phyloP scores from a whole-genome alignment of 2,113 vertebrate species.

The Pardalotus punctatus region DNA sequence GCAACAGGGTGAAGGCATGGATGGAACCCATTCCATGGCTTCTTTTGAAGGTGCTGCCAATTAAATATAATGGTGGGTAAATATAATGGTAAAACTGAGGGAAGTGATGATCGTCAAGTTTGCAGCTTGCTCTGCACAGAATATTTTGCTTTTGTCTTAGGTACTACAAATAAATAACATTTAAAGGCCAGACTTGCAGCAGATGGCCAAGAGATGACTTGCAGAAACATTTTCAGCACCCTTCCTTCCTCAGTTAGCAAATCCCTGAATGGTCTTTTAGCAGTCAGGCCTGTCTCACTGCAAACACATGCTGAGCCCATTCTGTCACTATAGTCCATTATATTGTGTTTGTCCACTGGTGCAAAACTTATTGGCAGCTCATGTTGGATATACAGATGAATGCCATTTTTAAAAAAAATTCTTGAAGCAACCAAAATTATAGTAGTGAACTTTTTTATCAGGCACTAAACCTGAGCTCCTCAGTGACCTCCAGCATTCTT shows the following conservation, averaged over 20 bases:
- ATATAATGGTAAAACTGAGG: not conserved
- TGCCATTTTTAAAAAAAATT: not conserved
- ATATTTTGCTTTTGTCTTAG: not conserved
- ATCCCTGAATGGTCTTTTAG: not conserved
- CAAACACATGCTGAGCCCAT: not conserved
- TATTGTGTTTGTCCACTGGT: not conserved
- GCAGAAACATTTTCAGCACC: not conserved
- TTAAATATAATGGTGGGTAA: not conserved
- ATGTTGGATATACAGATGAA: not conserved
- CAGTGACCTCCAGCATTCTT: not conserved
- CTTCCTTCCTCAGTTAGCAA: not conserved
- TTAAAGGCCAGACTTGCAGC: not conserved
- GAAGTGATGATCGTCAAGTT: not conserved
- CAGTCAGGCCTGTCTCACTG: not conserved
- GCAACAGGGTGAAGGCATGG: not conserved
- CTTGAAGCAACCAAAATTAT: not conserved
- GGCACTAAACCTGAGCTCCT: not conserved
- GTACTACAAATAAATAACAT: not conserved
- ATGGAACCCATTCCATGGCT: not conserved
- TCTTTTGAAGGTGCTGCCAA: not conserved
- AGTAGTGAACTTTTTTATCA: not conserved
- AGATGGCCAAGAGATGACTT: constrained; percentile 31
- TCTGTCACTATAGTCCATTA: not conserved
- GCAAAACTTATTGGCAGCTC: not conserved
- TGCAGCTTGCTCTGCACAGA: not conserved